These are phyloP conservation scores for Prionailurus bengalensis DNA, from an alignment of 2,113 vertebrate species.

Conservation along the genomic window DNA sequence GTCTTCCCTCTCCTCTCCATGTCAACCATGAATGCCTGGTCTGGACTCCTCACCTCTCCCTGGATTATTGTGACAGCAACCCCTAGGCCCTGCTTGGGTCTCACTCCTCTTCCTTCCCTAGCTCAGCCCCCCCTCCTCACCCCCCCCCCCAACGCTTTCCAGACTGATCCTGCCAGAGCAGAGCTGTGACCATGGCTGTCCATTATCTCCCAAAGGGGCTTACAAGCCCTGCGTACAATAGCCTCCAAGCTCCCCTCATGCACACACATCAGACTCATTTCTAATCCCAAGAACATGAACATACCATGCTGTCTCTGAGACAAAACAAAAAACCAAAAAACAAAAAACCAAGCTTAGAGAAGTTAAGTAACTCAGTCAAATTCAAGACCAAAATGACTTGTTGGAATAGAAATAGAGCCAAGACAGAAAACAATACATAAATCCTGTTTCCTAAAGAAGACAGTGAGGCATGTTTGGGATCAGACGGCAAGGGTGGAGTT, in stretches of 20 bases:
- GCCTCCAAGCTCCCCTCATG: not conserved
- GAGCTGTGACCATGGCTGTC: not conserved
- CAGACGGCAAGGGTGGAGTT: not conserved
- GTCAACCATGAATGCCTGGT: not conserved
- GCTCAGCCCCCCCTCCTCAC: rapidly evolving
- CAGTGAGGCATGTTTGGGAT: not conserved
- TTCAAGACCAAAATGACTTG: not conserved
- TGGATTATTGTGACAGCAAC: not conserved
- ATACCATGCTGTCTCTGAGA: not conserved
- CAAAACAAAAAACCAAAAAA: not conserved
- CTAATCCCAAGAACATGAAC: not conserved
- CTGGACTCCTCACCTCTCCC: not conserved
- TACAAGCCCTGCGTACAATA: rapidly evolving
- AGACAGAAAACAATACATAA: too few species aligned
- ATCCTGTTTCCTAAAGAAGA: not conserved
- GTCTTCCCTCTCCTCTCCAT: not conserved
- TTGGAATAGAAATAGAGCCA: not conserved
- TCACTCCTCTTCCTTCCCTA: not conserved
- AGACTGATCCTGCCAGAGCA: not conserved
- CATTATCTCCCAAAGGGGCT: not conserved
- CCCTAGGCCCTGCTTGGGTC: not conserved
- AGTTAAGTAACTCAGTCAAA: not conserved
- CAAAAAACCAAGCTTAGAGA: not conserved
- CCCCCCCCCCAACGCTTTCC: rapidly evolving
- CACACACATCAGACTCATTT: not conserved